Conservation (phyloP, 2,888 invertebrate genomes). For the Nowickia ferox region DNA sequence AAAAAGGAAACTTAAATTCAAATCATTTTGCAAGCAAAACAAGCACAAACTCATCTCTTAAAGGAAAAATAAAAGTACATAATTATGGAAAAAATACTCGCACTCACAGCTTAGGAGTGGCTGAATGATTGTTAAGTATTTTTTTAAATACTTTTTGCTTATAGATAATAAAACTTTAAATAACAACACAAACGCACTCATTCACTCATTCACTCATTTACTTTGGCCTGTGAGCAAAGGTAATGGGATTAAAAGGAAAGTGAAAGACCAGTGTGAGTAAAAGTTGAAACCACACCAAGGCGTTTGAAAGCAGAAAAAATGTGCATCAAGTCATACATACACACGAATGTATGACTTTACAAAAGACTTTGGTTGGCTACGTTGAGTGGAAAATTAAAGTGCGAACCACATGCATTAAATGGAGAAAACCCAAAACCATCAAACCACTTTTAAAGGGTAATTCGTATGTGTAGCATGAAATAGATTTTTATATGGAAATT, state of each 20-base stretch:
- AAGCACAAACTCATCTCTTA: not conserved
- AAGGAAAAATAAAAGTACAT: slow-evolving; percentile 5
- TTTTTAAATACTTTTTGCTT: slow-evolving; percentile 25
- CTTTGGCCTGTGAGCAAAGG: slow-evolving; percentile 6
- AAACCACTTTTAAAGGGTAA: slow-evolving; percentile 21
- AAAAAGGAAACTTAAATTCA: too few species aligned
- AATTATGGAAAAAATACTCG: not conserved
- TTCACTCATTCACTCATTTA: not conserved
- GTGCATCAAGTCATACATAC: not conserved
- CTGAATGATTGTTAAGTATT: slow-evolving; percentile 9
- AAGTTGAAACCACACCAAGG: slow-evolving; percentile 21
- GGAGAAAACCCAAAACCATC: slow-evolving; percentile 4
- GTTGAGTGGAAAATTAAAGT: slow-evolving; percentile 47
- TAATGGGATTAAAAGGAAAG: not conserved
- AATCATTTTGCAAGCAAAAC: not conserved
- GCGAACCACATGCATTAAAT: slow-evolving; percentile 43
- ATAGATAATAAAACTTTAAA: slow-evolving; percentile 7
- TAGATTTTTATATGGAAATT: too few species aligned
- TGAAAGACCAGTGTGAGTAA: slow-evolving; percentile 22
- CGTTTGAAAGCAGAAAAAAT: not conserved
- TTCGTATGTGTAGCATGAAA: not conserved
- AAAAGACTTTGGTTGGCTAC: slow-evolving; percentile 31
- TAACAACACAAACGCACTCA: slow-evolving; percentile 1
- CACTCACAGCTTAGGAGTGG: not conserved
- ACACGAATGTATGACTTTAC: slow-evolving; percentile 6